A percentile compares a stretch with the other conserved stretches of the same genome.
Evolutionary conservation across 2,797 vertebrate species (phyloP).

Genomic region (Myotis daubentonii): DNA sequence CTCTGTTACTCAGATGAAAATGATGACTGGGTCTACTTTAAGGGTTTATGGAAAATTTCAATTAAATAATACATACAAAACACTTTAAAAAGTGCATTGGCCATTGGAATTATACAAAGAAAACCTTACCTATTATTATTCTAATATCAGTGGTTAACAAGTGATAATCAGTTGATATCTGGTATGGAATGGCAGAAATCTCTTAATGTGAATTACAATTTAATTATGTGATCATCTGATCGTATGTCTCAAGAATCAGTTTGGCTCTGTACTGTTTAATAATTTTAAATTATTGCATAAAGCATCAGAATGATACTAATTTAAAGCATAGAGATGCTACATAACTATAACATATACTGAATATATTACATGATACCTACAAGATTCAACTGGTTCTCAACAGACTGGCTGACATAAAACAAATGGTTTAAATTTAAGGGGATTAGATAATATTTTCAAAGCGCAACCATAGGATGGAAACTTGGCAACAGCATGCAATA

Average conservation of each 20-base stretch:
- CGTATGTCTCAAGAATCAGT: neutral
- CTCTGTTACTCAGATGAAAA: neutral
- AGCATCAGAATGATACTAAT: neutral
- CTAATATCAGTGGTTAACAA: neutral
- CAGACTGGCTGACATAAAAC: neutral
- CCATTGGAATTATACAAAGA: neutral
- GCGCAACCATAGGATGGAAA: neutral
- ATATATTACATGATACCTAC: neutral
- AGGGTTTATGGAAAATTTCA: neutral
- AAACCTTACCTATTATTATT: neutral
- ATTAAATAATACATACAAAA: neutral
- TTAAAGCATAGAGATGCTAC: neutral
- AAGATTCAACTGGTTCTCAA: neutral
- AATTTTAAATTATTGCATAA: neutral
- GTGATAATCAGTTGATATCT: neutral
- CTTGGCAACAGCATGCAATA: neutral
- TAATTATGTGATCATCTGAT: neutral
- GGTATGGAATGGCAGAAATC: neutral
- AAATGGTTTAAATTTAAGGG: neutral
- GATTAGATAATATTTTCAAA: neutral
- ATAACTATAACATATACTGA: neutral
- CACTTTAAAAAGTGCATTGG: neutral
- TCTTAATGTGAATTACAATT: neutral
- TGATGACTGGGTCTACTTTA: neutral
- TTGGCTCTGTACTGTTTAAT: neutral